phyloP scores from a whole-genome alignment of 1,140 invertebrate genomes.

The Rhopalosiphum padi region DNA sequence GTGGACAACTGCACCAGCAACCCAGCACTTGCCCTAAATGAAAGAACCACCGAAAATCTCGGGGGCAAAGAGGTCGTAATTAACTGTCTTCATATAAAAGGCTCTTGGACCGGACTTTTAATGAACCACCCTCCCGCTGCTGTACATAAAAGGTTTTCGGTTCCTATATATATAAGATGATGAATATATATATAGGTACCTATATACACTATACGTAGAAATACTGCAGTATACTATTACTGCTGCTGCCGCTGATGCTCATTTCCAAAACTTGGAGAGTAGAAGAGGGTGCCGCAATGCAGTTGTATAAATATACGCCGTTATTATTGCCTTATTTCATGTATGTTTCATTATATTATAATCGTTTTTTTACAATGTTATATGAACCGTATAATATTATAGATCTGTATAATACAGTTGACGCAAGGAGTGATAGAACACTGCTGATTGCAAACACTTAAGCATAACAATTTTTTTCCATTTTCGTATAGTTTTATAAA shows the following conservation, averaged over 20 bases:
- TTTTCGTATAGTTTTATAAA: neutral
- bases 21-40: constrained; percentile 41
- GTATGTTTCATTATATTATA: neutral
- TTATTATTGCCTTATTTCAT: neutral
- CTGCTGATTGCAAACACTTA: neutral
- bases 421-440: neutral
- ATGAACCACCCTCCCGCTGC: constrained; percentile 26
- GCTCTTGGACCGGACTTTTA: constrained; percentile 49
- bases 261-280: neutral
- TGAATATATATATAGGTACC: neutral
- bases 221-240: neutral
- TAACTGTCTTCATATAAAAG: constrained; percentile 56
- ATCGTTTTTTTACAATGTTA: neutral
- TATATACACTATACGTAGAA: neutral
- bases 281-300: neutral
- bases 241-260: neutral
- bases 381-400: neutral
- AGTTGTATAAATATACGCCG: neutral
- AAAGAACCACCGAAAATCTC: constrained; percentile 57
- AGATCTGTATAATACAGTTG: neutral
- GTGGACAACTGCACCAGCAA: constrained; percentile 25
- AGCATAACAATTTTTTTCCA: neutral
- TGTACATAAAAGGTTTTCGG: constrained; percentile 36
- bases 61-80: constrained; percentile 55
- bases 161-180: neutral